Evolutionary conservation across 2,888 invertebrate genomes (phyloP), one percentile per base, ranked within the genome.

Genomic region (Acholoe squamosa): DNA sequence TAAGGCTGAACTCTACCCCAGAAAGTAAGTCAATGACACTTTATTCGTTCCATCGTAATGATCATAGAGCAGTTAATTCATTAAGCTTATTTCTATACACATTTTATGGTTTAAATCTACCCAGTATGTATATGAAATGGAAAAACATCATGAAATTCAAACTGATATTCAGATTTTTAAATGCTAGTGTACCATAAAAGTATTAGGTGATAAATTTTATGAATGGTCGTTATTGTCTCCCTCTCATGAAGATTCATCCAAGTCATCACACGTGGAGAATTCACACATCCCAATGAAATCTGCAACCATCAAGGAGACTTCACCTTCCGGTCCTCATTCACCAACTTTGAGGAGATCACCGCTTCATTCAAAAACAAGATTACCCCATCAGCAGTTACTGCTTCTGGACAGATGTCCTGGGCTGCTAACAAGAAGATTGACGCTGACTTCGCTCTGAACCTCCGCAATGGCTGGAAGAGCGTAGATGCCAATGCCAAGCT

Each of bases 381-480:
- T 0, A 88, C n/a, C 16, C n/a, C 86, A 28, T 84, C 84, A 16
- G 61, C 31, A 25, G 61, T 91, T 56, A 90, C 80, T 56, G 86
- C 90, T 25, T 80, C 61, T 16, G 91, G 91, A 25, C 91, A 93
- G 34, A 56, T 93, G 0, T 91, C 93, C 14, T 94, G 94, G 94
- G 92, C 91, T 25, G 91, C 92, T 19, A 89, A 92, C 28, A 93
- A 93, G 43, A 93, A 91, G 71, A 89, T 93, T 28, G 91, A 86
- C 16, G 91, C 89, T 16, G 91, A 91, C n/a, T 89, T 92, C 43
- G 89, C 71, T 86, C 34, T 91, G 34, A 89, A 91, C 51, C 89
- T 88, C 61, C 34, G 34, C n/a, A 88, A 61, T 34, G 89, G 86
- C n/a, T 91, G 89, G 77, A 77, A 71, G 0, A 90, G 89, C n/a